phyloP scores from a whole-genome alignment of 2,888 invertebrate species.

The Eledona agricola region DNA sequence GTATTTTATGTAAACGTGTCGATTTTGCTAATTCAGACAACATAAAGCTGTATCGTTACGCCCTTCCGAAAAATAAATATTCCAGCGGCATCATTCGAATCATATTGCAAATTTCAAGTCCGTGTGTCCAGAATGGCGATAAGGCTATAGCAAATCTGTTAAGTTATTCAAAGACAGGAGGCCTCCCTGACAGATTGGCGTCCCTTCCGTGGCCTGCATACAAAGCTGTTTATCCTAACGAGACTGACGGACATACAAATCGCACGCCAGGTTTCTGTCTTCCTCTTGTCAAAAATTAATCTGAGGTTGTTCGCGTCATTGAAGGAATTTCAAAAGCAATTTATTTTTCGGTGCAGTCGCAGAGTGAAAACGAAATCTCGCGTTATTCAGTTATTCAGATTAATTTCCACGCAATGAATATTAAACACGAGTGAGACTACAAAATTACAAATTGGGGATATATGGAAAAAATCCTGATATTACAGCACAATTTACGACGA shows the following conservation, averaged over 20 bases:
- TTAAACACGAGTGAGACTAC: conserved; percentile 40
- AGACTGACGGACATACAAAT: conserved; percentile 22
- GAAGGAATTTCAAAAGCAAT: conserved; percentile 7
- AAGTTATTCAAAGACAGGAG: conserved; percentile 31
- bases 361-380: conserved; percentile 16
- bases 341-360: conserved; percentile 15
- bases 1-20: too few relatives aligned
- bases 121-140: conserved; percentile 30
- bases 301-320: not conserved
- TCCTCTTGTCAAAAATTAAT: conserved; percentile 4
- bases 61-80: not conserved
- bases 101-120: conserved; percentile 5
- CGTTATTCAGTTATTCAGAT: conserved; percentile 10
- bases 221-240: conserved; percentile 29
- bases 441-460: conserved; percentile 41
- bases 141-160: conserved; percentile 23
- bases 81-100: not conserved
- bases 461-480: conserved; percentile 37
- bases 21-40: too few relatives aligned
- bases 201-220: conserved; percentile 30
- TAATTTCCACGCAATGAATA: conserved; percentile 41
- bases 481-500: too few relatives aligned
- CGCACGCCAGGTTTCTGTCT: conserved; percentile 17
- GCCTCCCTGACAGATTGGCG: conserved; percentile 35
- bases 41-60: conserved; percentile 2